phyloP scores from a whole-genome alignment of 2,888 invertebrate species.

The Amblyjoppa proteus region DNA sequence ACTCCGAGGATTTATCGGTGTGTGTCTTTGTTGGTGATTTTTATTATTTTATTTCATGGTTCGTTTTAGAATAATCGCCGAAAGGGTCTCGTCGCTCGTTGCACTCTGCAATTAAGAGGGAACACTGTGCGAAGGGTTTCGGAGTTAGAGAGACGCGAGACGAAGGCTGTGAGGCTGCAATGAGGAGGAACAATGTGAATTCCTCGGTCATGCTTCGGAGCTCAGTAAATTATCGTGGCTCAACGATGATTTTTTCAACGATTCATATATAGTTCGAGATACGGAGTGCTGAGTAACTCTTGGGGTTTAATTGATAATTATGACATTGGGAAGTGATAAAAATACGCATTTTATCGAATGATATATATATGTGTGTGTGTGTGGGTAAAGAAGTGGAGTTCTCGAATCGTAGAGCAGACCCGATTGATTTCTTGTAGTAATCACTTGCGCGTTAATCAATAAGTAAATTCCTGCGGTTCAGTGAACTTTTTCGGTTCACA shows the following conservation, averaged over 20 bases:
- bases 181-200: conserved; percentile 24
- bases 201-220: background rate
- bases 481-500: too few species aligned
- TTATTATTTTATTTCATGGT: background rate
- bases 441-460: background rate
- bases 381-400: too few species aligned
- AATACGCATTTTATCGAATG: too few species aligned
- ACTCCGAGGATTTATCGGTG: conserved; percentile 12
- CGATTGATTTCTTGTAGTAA: background rate
- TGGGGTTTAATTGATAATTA: too few species aligned
- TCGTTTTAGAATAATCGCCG: background rate
- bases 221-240: background rate
- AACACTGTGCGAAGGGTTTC: background rate
- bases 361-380: too few species aligned
- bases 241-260: background rate
- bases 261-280: background rate
- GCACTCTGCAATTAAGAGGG: background rate
- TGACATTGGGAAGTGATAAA: too few species aligned
- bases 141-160: conserved; percentile 13
- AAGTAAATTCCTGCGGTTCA: too few species aligned
- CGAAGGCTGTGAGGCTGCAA: conserved; percentile 8
- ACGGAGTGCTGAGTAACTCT: too few species aligned
- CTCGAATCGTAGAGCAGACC: too few species aligned
- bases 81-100: background rate
- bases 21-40: conserved; percentile 14